Conservation (phyloP, 2,888 invertebrate species). For the Eupithecia tripunctaria region DNA sequence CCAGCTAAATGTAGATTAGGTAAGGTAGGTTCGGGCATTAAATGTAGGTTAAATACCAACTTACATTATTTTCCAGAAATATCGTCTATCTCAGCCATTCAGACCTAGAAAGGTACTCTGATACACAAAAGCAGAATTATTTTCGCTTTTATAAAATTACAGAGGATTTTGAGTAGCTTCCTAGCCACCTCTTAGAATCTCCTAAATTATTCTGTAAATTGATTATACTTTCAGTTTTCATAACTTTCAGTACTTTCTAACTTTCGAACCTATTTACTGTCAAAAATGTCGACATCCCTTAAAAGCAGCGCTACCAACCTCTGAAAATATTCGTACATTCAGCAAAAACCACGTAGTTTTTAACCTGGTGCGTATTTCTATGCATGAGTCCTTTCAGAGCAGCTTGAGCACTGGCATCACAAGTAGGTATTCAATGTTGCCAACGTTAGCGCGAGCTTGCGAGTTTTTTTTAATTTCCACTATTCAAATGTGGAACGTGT, state of each 20-base stretch:
- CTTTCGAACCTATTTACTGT: neutral
- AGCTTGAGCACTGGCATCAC: constrained; percentile 47
- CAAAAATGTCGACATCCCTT: neutral
- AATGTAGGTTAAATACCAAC: too few species aligned
- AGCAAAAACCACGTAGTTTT: constrained; percentile 54
- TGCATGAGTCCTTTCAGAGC: constrained; percentile 56
- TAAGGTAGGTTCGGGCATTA: too few species aligned
- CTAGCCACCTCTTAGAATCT: neutral
- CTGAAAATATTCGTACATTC: constrained; percentile 18
- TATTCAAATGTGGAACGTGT: constrained; percentile 49
- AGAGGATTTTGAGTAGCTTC: neutral
- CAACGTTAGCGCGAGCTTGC: constrained; percentile 50
- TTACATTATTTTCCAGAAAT: neutral
- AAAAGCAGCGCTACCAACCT: constrained; percentile 7
- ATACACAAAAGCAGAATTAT: neutral
- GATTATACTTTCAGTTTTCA: neutral
- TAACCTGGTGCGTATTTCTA: constrained; percentile 49
- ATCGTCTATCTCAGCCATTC: neutral
- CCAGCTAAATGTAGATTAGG: too few species aligned
- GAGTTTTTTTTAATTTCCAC: constrained; percentile 48
- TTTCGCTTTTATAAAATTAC: neutral
- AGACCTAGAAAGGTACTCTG: neutral
- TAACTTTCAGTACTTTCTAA: neutral
- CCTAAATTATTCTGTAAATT: neutral
- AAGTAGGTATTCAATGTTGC: constrained; percentile 58